Evolutionary conservation across 2,888 invertebrate species (phyloP), one percentile per base, ranked within the genome.

Genomic region (Cetonia aurata): DNA sequence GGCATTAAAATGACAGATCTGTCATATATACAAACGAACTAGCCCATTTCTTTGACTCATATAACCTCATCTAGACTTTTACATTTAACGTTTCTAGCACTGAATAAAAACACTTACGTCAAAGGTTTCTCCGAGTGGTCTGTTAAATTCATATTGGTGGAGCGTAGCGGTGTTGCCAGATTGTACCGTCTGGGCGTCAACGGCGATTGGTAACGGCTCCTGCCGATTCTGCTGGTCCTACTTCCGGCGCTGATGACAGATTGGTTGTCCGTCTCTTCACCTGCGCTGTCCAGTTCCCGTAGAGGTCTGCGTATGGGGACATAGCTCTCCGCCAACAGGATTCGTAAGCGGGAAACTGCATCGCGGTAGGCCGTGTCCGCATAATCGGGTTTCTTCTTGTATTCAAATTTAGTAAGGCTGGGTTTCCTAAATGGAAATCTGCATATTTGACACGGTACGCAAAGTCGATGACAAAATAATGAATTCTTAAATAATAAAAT

Each of bases 361-460:
- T 95, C 95, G 76, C 93, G 91, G 80, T 95, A 94, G 6, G 94
- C 94, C 77, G 91, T 87, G 81, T 95, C 95, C 0, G 94, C 94
- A 77, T 94, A 94, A 84, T 95, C 93, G 8, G 75, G 75, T 44
- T 75, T 75, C 65, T 75, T 73, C 44, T 74, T 55, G 69, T 71
- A 77, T 33, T 77, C 77, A 72, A 76, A 67, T 69, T 77, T 77
- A 12, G 73, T 68, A 44, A 71, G 44, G 17, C 52, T 48, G 31
- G 69, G 55, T 33, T 55, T 55, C 55, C 55, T 55, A 46, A n/a
- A 25, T 12, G 0, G 9, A 13, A 10, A 37, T 37, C 10, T 37
- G 8, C 37, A 10, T 37, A 8, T 37, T 37, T 37, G 37, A 10
- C 1, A 37, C 6, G 37, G 10, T 37, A 37, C 37, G 37, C 33